Conservation (phyloP, 1,140 invertebrate species). For the Drosophila willistoni region DNA sequence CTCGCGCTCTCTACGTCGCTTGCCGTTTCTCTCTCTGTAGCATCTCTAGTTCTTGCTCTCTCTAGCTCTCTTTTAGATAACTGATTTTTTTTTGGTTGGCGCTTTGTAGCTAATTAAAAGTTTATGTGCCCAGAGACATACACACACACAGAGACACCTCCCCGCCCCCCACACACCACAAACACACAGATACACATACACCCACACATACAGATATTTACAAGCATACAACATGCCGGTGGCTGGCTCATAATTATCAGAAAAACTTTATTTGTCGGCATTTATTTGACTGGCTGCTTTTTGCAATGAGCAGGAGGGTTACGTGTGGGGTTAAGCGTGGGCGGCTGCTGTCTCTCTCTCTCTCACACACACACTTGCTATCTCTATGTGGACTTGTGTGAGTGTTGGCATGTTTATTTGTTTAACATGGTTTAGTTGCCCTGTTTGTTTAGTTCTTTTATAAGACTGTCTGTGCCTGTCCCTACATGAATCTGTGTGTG, state of each 20-base stretch:
- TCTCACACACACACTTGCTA: conserved; percentile 4
- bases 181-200: conserved; percentile 8
- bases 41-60: conserved; percentile 21
- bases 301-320: conserved; percentile 17
- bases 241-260: conserved; percentile 69
- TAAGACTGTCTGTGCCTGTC: conserved; percentile 15
- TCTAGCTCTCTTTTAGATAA: conserved; percentile 42
- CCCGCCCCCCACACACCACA: neutral
- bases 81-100: conserved; percentile 68
- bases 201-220: neutral
- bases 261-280: conserved; percentile 76
- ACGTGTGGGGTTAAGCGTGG: conserved; percentile 9
- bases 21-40: neutral
- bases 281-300: conserved; percentile 77
- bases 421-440: conserved; percentile 76
- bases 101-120: conserved; percentile 79
- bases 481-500: conserved; percentile 45
- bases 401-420: conserved; percentile 63
- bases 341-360: conserved; percentile 12
- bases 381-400: conserved; percentile 11
- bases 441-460: conserved; percentile 23
- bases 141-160: neutral
- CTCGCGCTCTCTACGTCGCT: conserved; percentile 10
- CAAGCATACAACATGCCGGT: conserved; percentile 18
- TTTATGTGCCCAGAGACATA: conserved; percentile 59